Conservation (phyloP, 2,797 vertebrate species). For the Sebastes iracundus region DNA sequence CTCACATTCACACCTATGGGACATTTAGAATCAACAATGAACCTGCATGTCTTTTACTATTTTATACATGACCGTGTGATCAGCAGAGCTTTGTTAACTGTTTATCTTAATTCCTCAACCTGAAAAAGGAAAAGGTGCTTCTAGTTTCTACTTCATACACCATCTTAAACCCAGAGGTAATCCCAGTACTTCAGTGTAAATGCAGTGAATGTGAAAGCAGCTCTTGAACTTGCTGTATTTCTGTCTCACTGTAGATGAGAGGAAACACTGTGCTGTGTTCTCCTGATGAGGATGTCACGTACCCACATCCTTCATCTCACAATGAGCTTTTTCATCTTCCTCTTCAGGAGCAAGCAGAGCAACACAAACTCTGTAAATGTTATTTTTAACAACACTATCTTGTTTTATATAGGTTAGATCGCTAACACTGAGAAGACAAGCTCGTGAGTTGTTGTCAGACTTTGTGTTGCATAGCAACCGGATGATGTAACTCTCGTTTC, state of each 20-base stretch:
- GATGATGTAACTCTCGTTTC: constrained; percentile 32
- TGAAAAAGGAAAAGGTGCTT: background rate
- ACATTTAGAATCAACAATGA: no score
- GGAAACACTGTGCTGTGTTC: background rate
- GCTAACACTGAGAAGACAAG: background rate
- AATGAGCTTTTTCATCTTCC: constrained; percentile 17
- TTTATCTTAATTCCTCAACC: background rate
- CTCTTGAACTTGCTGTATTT: background rate
- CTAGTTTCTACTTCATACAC: background rate
- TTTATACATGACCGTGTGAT: fast-evolving
- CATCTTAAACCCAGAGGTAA: no score
- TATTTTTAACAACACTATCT: constrained; percentile 14
- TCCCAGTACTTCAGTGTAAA: background rate
- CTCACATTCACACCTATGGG: no score
- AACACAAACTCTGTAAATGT: background rate
- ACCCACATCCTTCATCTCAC: background rate
- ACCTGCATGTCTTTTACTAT: no score
- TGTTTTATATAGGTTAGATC: constrained; percentile 10
- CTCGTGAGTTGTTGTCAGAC: constrained; percentile 41
- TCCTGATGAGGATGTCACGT: background rate
- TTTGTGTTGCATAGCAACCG: constrained; percentile 58
- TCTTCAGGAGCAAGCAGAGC: background rate
- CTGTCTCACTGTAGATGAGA: background rate
- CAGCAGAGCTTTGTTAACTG: background rate
- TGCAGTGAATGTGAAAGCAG: background rate